Conservation (phyloP, 2,113 vertebrate species). For the Panthera uncia region DNA sequence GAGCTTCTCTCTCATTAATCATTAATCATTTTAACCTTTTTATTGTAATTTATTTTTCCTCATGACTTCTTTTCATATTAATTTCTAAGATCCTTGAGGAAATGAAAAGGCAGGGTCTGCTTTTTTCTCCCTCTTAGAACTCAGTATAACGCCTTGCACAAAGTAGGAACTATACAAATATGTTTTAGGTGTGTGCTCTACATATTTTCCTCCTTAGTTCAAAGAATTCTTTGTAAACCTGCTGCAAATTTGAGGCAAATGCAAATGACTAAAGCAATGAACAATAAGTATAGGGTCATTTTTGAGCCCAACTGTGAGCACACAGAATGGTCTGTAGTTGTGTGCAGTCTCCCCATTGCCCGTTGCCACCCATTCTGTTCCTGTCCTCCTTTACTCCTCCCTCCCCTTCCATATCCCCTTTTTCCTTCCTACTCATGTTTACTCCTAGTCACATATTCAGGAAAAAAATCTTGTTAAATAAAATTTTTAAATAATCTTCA, state of each 20-base stretch:
- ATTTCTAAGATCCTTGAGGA: neutral
- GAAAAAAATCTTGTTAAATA: neutral
- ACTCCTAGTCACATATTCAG: neutral
- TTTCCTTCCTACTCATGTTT: neutral
- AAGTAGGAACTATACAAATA: neutral
- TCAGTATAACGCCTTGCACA: neutral
- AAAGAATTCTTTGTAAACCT: slow-evolving; percentile 4
- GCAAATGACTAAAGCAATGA: neutral
- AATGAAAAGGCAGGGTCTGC: neutral
- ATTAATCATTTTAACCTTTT: neutral
- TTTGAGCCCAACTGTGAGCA: neutral
- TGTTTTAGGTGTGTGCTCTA: neutral
- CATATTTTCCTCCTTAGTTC: neutral
- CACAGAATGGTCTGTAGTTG: neutral
- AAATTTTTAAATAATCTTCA: neutral
- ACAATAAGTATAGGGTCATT: neutral
- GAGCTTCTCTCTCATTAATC: neutral
- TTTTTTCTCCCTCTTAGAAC: neutral
- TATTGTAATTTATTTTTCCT: neutral
- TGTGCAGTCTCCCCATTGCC: neutral
- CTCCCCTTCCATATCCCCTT: neutral
- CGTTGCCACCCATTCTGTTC: neutral
- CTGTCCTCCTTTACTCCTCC: neutral
- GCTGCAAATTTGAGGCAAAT: neutral
- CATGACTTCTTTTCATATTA: neutral